Evolutionary conservation across 2,113 vertebrate species (phyloP), one percentile per base, ranked within the genome.

Genomic region (Leptosomus discolor): DNA sequence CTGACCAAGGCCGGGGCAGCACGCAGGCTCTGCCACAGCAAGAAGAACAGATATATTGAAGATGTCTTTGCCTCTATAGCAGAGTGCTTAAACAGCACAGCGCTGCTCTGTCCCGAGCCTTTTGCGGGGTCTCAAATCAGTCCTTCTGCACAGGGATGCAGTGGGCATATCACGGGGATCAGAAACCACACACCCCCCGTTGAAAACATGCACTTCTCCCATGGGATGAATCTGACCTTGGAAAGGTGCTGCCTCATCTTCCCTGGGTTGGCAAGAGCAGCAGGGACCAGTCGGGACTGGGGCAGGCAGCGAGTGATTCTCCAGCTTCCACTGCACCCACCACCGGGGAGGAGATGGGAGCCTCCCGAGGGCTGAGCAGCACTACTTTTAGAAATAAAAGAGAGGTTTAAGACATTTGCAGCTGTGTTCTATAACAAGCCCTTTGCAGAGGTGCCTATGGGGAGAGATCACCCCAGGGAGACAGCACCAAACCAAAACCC

Each of bases 271-370:
- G 21, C 1, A 11, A 58, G 34, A n/a, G 29, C 82, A 67, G 51
- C 6, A 0, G 20, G 37, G 34, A 65, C 15, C 39, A 56, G 34
- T 2, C 2, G 0, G 39, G n/a, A 30, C 27, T 5, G 7, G 2
- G 45, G 34, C 43, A 50, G 43, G 24, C 1, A 0, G 18, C 1
- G 3, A 43, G 32, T 0, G 0, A 77, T 54, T 24, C 43, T 37
- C 50, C 43, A 24, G 26, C 65, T 84, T 29, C 65, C 3, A 4
- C 20, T 1, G 5, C 41, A 9, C 20, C 26, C 45, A 5, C 24
- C 2, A 1, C 16, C 20, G 15, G 12, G 7, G 30, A 37, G 7
- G 20, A 14, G 30, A 19, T 4, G 23, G 32, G 73, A 8, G 14
- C 39, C 36, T 70, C 45, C 45, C 1, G 1, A 27, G 75, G 36